Evolutionary conservation across 2,113 vertebrate genomes (phyloP).

Genomic region (Natator depressus): DNA sequence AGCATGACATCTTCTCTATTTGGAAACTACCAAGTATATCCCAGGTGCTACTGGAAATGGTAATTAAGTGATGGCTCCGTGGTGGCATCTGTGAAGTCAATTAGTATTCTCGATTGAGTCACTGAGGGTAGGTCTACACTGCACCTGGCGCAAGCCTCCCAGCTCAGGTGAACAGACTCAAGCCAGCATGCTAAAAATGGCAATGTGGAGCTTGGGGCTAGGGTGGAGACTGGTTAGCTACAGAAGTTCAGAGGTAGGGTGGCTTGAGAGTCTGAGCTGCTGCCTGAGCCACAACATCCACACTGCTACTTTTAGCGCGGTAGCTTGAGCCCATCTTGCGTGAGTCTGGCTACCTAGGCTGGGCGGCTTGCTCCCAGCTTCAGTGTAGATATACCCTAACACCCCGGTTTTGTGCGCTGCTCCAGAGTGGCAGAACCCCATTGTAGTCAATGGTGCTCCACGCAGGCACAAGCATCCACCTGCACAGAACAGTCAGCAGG

Average conservation of each 20-base stretch:
- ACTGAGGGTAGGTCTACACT: neutral
- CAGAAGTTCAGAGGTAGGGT: neutral
- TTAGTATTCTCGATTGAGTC: neutral
- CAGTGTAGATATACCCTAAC: no score
- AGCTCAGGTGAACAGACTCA: neutral
- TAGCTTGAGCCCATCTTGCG: neutral
- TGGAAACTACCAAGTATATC: constrained; percentile 1
- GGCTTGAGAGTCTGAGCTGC: neutral
- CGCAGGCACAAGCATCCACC: neutral
- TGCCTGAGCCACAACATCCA: neutral
- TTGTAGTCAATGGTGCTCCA: neutral
- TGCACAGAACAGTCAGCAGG: neutral
- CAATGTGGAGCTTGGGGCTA: neutral
- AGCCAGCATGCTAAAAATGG: neutral
- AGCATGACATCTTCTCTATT: neutral
- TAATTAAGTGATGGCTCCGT: neutral
- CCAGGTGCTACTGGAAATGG: neutral
- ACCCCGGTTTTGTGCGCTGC: constrained; percentile 16
- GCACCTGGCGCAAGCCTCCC: neutral
- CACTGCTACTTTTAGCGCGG: neutral
- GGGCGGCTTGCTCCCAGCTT: no score
- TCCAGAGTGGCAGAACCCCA: neutral
- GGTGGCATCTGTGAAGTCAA: neutral
- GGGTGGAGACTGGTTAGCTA: neutral
- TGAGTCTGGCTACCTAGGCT: neutral